Evolutionary conservation across 2,113 vertebrate genomes (phyloP), one percentile per base, ranked within the genome.

Genomic region (Benitochromis conjunctus): DNA sequence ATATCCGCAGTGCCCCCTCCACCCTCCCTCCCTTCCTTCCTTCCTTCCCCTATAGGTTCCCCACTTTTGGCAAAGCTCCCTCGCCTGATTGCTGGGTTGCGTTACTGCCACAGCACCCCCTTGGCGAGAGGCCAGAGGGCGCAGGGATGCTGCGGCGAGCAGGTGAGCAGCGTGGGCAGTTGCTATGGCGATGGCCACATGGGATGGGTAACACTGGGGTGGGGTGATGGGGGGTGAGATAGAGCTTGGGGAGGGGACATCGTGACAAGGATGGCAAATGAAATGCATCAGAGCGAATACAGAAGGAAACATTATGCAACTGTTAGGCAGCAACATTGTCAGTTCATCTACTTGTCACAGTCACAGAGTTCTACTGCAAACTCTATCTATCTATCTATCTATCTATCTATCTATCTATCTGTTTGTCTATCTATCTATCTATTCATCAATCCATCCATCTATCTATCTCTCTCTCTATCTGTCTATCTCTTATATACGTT

Each of bases 61-160:
- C 90, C 46, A 85, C 88, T 91, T 89, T 91, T 95, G 94, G 91
- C 93, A 90, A 80, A 16, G 84, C 82, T 92, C 90, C 91, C 87
- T 86, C 36, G 74, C 79, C 89, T 89, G 77, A 86, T 90, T 91
- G 92, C 88, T 77, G 62, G 89, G 81, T 57, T 90, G 90, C 79
- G 24, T 83, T 92, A 84, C 85, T 34, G 57, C 88, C 92, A 94
- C 90, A 89, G 94, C 89, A 82, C 76, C 89, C 66, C 80, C 14
- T 88, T 94, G 92, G 93, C 82, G 0, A 71, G 60, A 89, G 88
- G 87, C 93, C 93, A 94, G 86, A 94, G 92, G 92, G 91, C 93
- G 60, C 79, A 29, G 85, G 64, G 89, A 93, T 90, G 87, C 90
- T 92, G 92, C 89, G n/a, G 82, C 12, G 86, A 87, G 84, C 77